Conservation (phyloP, 2,113 vertebrate genomes). For the Strigops habroptila region DNA sequence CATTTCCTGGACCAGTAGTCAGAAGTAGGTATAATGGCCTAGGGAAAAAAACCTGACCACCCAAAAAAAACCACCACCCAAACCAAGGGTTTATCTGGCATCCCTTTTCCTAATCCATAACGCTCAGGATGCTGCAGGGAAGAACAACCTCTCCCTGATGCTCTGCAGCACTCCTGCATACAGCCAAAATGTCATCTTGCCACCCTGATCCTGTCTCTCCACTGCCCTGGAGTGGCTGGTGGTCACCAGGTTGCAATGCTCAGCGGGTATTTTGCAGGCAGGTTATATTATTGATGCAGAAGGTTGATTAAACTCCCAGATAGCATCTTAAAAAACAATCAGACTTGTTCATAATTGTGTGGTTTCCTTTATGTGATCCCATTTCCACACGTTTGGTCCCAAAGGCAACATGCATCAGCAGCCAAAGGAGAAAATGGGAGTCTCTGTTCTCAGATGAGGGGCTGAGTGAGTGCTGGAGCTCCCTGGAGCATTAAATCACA, state of each 20-base stretch:
- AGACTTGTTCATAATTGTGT: neutral
- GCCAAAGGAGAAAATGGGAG: neutral
- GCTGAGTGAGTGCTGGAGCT: conserved; percentile 17
- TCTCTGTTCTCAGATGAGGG: neutral
- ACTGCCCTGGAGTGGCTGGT: neutral
- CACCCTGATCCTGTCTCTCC: neutral
- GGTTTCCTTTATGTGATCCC: neutral
- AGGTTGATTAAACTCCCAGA: neutral
- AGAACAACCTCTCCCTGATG: neutral
- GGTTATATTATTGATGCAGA: neutral
- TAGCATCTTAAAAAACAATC: neutral
- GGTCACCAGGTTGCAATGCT: neutral
- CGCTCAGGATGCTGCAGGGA: neutral
- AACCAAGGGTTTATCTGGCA: neutral
- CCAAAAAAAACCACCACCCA: neutral
- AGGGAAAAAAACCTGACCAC: neutral
- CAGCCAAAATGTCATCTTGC: neutral
- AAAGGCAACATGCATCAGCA: neutral
- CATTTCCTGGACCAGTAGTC: neutral
- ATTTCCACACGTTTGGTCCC: neutral
- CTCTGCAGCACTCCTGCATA: neutral
- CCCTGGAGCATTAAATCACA: conserved; percentile 29
- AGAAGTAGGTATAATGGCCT: neutral
- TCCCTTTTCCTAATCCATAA: neutral
- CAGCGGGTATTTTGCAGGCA: neutral